Percentiles rank a stretch among this genome's conserved stretches.
Conservation (phyloP, 2,113 vertebrate species). For the Hydrolagus affinis region DNA sequence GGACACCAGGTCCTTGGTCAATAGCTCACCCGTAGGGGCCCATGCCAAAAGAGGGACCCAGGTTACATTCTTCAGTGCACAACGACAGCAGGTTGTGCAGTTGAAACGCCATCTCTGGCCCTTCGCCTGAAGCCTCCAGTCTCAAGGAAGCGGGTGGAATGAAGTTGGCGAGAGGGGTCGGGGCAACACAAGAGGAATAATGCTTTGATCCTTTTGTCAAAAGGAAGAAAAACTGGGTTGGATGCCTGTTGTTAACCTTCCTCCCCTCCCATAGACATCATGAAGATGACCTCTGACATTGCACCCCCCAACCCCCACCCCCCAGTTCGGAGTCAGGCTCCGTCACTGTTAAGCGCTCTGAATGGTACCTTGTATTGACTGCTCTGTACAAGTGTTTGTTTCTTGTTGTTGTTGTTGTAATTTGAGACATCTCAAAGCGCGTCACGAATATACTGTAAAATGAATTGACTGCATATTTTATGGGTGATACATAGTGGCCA, state of each 20-base stretch:
- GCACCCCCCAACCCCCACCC: too few relatives aligned
- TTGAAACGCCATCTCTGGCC: constrained; percentile 38
- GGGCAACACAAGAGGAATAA: constrained; percentile 41
- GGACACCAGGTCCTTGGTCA: constrained; percentile 49
- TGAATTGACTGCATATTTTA: too few relatives aligned
- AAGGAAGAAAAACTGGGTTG: constrained; percentile 31
- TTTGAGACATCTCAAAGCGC: too few relatives aligned
- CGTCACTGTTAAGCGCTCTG: too few relatives aligned
- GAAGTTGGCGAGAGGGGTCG: constrained; percentile 49
- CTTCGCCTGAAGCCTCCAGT: constrained; percentile 41
- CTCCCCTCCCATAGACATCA: neutral
- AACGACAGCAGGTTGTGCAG: constrained; percentile 36
- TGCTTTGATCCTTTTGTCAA: constrained; percentile 47
- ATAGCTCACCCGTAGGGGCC: constrained; percentile 41
- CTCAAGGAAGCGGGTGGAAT: constrained; percentile 46
- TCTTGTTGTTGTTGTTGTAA: too few relatives aligned
- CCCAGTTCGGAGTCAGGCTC: too few relatives aligned
- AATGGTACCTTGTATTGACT: neutral
- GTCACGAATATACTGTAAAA: too few relatives aligned
- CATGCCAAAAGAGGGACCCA: constrained; percentile 38
- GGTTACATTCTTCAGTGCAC: constrained; percentile 52
- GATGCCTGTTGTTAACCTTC: constrained; percentile 4
- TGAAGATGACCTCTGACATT: neutral
- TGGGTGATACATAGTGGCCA: too few relatives aligned
- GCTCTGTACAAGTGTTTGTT: too few relatives aligned